Evolutionary conservation across 1,140 invertebrate genomes (phyloP).

Genomic region (Diuraphis noxia): DNA sequence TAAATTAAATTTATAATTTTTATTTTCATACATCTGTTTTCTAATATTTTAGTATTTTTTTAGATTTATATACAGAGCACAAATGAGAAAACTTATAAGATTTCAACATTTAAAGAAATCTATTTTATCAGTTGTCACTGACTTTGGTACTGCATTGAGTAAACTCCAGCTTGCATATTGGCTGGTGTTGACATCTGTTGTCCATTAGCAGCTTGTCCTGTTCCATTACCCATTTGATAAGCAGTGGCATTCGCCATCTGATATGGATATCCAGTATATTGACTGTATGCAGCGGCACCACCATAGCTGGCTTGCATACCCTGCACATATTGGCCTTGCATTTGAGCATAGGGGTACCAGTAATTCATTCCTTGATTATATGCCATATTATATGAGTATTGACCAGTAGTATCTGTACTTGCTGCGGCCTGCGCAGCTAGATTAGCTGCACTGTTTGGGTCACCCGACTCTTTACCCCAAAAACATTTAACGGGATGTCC

Average conservation of each 20-base stretch:
- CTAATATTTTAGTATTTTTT: constrained; percentile 50
- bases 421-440: constrained; percentile 60
- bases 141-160: constrained; percentile 52
- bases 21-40: constrained; percentile 52
- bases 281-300: constrained; percentile 40
- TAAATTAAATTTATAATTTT: constrained; percentile 54
- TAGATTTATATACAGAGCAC: constrained; percentile 43
- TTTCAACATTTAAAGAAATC: constrained; percentile 49
- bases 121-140: constrained; percentile 51
- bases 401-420: constrained; percentile 62
- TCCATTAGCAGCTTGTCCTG: constrained; percentile 46
- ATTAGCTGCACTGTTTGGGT: constrained; percentile 67
- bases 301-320: constrained; percentile 52
- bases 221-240: constrained; percentile 50
- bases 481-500: constrained; percentile 97
- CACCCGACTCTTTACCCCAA: constrained; percentile 95
- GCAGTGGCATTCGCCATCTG: constrained; percentile 43
- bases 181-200: constrained; percentile 49
- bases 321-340: constrained; percentile 55
- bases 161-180: constrained; percentile 46
- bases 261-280: constrained; percentile 48
- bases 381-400: constrained; percentile 67
- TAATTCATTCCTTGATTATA: constrained; percentile 77
- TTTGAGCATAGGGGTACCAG: constrained; percentile 72
- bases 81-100: constrained; percentile 45